Conservation (phyloP, 1,140 invertebrate genomes). For the Hormaphis cornu region DNA sequence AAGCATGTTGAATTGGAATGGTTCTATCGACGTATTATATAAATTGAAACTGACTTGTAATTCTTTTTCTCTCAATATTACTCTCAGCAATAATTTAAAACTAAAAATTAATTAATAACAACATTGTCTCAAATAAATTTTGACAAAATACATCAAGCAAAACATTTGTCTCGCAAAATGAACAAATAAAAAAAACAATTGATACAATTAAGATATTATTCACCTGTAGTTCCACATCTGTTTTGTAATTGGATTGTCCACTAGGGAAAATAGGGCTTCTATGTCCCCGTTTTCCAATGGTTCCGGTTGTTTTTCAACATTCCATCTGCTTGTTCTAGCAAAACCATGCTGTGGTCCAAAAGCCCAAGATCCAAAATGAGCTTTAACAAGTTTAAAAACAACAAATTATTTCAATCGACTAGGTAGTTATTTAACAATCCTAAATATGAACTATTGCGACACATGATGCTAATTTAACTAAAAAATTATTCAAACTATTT, state of each 20-base stretch:
- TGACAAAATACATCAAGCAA: background rate
- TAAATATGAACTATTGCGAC: no score
- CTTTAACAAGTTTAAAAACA: constrained; percentile 48
- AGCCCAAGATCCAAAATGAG: constrained; percentile 87
- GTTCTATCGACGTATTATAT: constrained; percentile 72
- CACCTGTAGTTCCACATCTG: constrained; percentile 90
- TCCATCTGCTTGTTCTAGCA: constrained; percentile 82
- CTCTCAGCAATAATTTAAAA: constrained; percentile 73
- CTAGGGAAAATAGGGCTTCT: constrained; percentile 79
- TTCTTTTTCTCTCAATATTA: constrained; percentile 82
- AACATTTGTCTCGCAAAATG: background rate
- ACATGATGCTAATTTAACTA: no score
- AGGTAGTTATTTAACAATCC: background rate
- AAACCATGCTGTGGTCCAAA: constrained; percentile 91
- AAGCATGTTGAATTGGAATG: constrained; percentile 83
- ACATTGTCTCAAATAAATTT: background rate
- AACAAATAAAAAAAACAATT: background rate
- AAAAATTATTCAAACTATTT: background rate
- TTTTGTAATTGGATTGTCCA: constrained; percentile 84
- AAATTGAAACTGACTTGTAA: constrained; percentile 84
- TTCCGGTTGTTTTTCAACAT: constrained; percentile 76
- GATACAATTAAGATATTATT: constrained; percentile 39
- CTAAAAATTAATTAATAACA: constrained; percentile 42
- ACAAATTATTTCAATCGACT: background rate
- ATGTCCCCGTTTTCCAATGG: constrained; percentile 76